These are phyloP conservation scores for Leptinotarsa undecemlineata DNA, from an alignment of 1,140 invertebrate species.

Conservation along the genomic window DNA sequence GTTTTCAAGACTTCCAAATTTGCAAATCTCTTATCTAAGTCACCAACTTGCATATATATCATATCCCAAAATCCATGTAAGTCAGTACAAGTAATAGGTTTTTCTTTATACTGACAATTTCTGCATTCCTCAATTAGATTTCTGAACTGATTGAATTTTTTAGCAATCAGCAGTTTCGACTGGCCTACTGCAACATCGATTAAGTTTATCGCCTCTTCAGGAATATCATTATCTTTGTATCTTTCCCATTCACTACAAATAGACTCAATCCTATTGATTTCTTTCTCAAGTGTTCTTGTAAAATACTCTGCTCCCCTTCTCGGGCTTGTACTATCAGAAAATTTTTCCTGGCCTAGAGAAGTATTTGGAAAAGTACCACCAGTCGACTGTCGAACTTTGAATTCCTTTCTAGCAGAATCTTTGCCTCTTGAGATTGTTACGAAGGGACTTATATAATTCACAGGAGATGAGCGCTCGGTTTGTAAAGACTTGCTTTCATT, in stretches of 20 bases:
- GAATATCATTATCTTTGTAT: conserved; percentile 44
- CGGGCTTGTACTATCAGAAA: conserved; percentile 32
- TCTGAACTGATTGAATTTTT: conserved; percentile 71
- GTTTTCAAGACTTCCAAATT: conserved; percentile 57
- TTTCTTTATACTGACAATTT: conserved; percentile 50
- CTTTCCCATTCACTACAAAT: conserved; percentile 34
- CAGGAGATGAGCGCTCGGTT: conserved; percentile 1
- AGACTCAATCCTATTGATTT: conserved; percentile 58
- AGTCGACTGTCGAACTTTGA: conserved; percentile 29
- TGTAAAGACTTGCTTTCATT: neutral
- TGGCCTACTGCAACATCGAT: conserved; percentile 72
- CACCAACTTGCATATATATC: conserved; percentile 65
- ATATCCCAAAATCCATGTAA: conserved; percentile 80
- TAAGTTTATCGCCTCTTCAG: conserved; percentile 60
- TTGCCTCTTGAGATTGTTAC: conserved; percentile 51
- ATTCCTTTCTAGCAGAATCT: conserved; percentile 43
- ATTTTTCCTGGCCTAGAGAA: neutral
- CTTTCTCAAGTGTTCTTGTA: conserved; percentile 56
- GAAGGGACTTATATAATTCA: conserved; percentile 50
- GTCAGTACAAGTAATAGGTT: conserved; percentile 63
- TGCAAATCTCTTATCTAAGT: conserved; percentile 62
- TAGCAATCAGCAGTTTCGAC: conserved; percentile 66
- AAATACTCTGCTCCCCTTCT: conserved; percentile 57
- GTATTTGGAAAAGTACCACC: neutral
- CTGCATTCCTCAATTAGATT: conserved; percentile 68